Conservation (phyloP, 1,140 invertebrate species). For the Heliothis subflexa region DNA sequence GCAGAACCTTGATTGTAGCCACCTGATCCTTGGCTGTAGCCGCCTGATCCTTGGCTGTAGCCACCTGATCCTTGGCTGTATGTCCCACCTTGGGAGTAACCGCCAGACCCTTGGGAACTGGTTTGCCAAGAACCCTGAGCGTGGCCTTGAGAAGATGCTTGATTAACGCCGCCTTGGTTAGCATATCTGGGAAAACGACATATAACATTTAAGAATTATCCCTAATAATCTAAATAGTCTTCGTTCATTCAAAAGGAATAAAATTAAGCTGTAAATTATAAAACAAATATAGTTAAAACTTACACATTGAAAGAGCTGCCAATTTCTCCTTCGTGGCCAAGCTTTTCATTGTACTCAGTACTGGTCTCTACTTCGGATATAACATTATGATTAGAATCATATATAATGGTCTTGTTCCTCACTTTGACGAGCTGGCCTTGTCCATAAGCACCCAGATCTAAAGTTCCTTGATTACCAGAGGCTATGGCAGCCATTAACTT, state of each 20-base stretch:
- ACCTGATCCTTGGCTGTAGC: neutral
- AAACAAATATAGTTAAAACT: constrained; percentile 50
- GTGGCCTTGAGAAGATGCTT: constrained; percentile 16
- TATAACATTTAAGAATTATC: constrained; percentile 1
- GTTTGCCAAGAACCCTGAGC: neutral
- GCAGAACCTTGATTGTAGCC: neutral
- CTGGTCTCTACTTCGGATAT: constrained; percentile 76
- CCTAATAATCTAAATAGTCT: too few species aligned
- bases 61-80: neutral
- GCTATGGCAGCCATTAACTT: constrained; percentile 57
- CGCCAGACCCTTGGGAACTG: neutral
- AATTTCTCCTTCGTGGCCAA: constrained; percentile 81
- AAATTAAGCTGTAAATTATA: neutral
- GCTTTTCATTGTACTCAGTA: constrained; percentile 74
- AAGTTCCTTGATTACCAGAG: constrained; percentile 29
- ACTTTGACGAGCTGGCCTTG: constrained; percentile 61
- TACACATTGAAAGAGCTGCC: constrained; percentile 82
- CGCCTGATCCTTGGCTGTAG: neutral
- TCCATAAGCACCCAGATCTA: constrained; percentile 7
- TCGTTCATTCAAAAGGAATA: too few species aligned
- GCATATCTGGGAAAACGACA: constrained; percentile 46
- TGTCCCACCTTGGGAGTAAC: neutral
- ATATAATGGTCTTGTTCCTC: constrained; percentile 71
- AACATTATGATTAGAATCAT: constrained; percentile 75
- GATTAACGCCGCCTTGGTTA: constrained; percentile 46